Evolutionary conservation across 2,113 vertebrate genomes (phyloP).

Genomic region (Dinomys branickii): DNA sequence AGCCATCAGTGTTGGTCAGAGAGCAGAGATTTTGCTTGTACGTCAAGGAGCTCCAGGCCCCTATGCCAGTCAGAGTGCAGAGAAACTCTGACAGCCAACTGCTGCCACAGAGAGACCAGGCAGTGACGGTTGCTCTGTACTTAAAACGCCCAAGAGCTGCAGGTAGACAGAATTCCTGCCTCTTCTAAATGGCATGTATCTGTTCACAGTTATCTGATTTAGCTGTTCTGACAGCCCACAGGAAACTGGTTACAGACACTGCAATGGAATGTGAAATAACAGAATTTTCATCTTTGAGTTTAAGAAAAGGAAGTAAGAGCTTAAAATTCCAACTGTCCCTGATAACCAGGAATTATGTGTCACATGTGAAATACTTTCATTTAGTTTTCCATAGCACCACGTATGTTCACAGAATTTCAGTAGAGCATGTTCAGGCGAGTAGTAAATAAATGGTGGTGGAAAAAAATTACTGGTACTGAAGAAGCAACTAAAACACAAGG

Average conservation of each 20-base stretch:
- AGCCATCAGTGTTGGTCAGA: conserved; percentile 4
- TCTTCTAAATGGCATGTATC: conserved; percentile 61
- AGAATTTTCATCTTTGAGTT: not conserved
- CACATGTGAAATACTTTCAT: not conserved
- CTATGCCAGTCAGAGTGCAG: not conserved
- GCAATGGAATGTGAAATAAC: conserved; percentile 63
- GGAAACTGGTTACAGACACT: conserved; percentile 49
- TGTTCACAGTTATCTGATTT: conserved; percentile 58
- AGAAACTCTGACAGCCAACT: conserved; percentile 32
- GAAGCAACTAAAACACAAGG: not conserved
- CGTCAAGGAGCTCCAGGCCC: conserved; percentile 39
- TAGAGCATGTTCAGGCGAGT: not conserved
- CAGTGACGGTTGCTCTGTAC: not conserved
- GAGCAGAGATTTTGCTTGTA: conserved; percentile 49
- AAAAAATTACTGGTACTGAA: not conserved
- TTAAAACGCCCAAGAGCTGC: conserved; percentile 64
- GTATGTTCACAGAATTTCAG: not conserved
- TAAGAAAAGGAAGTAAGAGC: not conserved
- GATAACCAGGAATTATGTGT: not conserved
- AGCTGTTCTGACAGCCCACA: conserved; percentile 58
- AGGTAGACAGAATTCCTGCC: conserved; percentile 45
- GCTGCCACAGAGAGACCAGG: not conserved
- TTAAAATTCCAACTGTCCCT: not conserved
- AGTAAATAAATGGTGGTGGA: not conserved
- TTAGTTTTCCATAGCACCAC: not conserved